Evolutionary conservation across 2,797 vertebrate species (phyloP).

Genomic region (Halcyon smyrnensis): DNA sequence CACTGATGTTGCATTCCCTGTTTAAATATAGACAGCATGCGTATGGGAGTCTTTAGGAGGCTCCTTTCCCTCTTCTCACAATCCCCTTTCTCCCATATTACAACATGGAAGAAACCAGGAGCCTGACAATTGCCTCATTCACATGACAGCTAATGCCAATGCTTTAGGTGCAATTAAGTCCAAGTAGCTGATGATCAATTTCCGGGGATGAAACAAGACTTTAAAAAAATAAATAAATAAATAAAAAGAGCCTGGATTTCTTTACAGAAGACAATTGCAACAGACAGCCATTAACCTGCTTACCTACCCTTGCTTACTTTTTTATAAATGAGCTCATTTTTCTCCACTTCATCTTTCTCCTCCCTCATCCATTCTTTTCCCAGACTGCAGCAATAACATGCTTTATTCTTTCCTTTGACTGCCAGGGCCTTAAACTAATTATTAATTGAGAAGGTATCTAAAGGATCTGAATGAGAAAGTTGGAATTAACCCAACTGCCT

Average conservation of each 20-base stretch:
- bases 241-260: background rate
- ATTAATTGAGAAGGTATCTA: constrained; percentile 66
- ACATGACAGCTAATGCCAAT: background rate
- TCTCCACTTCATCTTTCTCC: constrained; percentile 36
- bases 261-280: constrained; percentile 28
- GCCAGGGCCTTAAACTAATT: constrained; percentile 58
- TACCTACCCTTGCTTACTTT: constrained; percentile 31
- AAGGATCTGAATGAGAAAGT: constrained; percentile 52
- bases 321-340: constrained; percentile 41
- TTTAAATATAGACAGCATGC: background rate
- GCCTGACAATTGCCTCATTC: background rate
- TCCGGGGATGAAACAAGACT: background rate
- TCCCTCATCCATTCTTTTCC: constrained; percentile 50
- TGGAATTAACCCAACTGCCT: constrained; percentile 60
- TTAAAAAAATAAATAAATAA: background rate
- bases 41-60: background rate
- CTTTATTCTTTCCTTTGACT: constrained; percentile 61
- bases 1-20: background rate
- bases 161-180: background rate
- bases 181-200: background rate
- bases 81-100: background rate
- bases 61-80: background rate
- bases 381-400: constrained; percentile 47
- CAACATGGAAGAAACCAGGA: background rate
- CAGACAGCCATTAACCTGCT: constrained; percentile 10